A percentile compares a stretch with the other conserved stretches of the same genome.
These are phyloP conservation scores for Poecilia wingei DNA, from an alignment of 2,797 vertebrate species.

Conservation along the genomic window DNA sequence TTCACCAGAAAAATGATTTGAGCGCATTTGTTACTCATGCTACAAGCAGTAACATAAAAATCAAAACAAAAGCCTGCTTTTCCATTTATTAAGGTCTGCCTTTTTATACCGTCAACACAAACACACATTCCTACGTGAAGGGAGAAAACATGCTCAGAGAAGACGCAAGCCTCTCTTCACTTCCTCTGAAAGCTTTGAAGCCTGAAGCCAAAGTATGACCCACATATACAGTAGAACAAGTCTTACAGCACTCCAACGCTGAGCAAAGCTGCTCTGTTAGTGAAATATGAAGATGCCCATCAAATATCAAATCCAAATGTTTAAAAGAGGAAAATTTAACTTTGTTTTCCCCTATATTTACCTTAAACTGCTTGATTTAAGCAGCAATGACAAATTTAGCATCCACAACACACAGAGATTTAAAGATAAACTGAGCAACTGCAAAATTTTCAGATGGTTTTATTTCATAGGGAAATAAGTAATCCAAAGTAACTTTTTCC, in stretches of 20 bases:
- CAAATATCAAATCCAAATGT: background rate
- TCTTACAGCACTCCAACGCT: slow-evolving; percentile 37
- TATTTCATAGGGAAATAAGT: no score
- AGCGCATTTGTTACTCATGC: background rate
- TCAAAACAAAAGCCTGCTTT: background rate
- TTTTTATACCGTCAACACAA: slow-evolving; percentile 3
- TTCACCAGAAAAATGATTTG: background rate
- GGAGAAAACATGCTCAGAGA: slow-evolving; percentile 32
- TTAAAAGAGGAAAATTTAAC: background rate
- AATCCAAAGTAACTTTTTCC: no score
- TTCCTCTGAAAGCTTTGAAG: slow-evolving; percentile 59
- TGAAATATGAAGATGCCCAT: background rate
- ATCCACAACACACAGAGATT: no score
- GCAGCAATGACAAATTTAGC: no score
- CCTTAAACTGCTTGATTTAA: no score
- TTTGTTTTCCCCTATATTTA: no score
- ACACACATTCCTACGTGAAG: background rate
- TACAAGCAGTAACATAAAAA: background rate
- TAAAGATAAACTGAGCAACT: no score
- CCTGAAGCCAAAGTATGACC: slow-evolving; percentile 56
- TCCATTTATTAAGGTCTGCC: background rate
- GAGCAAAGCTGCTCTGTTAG: background rate
- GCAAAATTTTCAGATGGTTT: no score
- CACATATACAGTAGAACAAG: slow-evolving; percentile 45
- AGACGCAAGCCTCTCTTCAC: slow-evolving; percentile 45